These are phyloP conservation scores for Rhagophthalmus giganteus DNA, from an alignment of 2,888 invertebrate species.

Conservation along the genomic window DNA sequence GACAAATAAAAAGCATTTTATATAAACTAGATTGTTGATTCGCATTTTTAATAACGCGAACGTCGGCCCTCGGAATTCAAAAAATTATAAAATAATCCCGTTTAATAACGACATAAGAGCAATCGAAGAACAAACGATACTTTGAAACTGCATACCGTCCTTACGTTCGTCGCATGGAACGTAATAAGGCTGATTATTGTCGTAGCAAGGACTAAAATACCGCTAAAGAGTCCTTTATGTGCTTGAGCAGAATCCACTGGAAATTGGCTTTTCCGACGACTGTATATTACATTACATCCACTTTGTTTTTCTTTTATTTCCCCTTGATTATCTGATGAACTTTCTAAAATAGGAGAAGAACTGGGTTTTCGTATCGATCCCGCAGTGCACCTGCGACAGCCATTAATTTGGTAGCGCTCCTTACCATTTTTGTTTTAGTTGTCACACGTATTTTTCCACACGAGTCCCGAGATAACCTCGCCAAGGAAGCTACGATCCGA, in stretches of 20 bases:
- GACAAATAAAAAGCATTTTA: no score
- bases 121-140: no score
- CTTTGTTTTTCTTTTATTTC: constrained; percentile 39
- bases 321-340: constrained; percentile 21
- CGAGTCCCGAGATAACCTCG: no score
- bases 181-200: constrained; percentile 82
- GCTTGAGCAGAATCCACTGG: constrained; percentile 84
- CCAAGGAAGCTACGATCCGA: no score
- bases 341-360: constrained; percentile 9
- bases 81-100: no score
- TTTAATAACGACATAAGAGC: no score
- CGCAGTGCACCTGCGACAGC: constrained; percentile 15
- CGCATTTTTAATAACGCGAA: no score
- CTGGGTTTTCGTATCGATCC: constrained; percentile 13
- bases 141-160: no score
- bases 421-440: constrained; percentile 14
- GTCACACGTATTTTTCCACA: constrained; percentile 10
- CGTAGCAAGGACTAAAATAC: constrained; percentile 69
- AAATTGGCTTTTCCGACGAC: constrained; percentile 64
- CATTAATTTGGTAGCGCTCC: constrained; percentile 13
- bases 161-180: no score
- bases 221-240: constrained; percentile 74
- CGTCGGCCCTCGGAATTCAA: no score
- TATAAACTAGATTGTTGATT: no score
- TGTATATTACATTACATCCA: constrained; percentile 41